Evolutionary conservation across 2,888 invertebrate genomes (phyloP).

Genomic region (Parnassius mnemosyne): DNA sequence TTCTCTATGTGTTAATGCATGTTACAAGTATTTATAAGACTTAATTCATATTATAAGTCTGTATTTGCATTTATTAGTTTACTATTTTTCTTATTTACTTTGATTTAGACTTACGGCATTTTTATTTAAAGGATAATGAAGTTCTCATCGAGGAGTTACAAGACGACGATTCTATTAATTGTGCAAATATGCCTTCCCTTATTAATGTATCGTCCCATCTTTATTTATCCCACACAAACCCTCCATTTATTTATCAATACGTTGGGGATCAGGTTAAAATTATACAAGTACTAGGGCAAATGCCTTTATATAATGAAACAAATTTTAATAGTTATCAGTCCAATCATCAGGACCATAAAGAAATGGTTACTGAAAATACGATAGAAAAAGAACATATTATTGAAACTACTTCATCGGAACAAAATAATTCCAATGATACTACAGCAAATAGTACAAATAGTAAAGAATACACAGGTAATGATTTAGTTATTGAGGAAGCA

Average conservation of each 20-base stretch:
- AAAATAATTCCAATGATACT: slow-evolving; percentile 14
- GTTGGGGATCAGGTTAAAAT: slow-evolving; percentile 71
- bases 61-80: slow-evolving; percentile 69
- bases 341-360: slow-evolving; percentile 51
- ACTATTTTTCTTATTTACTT: slow-evolving; percentile 38
- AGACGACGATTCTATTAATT: slow-evolving; percentile 70
- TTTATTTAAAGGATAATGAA: slow-evolving; percentile 79
- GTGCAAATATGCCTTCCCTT: slow-evolving; percentile 72
- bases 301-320: slow-evolving; percentile 54
- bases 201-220: slow-evolving; percentile 59
- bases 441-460: slow-evolving; percentile 7
- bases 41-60: slow-evolving; percentile 50
- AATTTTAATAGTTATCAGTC: slow-evolving; percentile 46
- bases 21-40: slow-evolving; percentile 15
- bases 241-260: slow-evolving; percentile 72
- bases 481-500: background rate
- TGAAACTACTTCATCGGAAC: slow-evolving; percentile 24
- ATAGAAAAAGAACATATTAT: background rate
- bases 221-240: slow-evolving; percentile 67
- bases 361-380: slow-evolving; percentile 28
- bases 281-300: slow-evolving; percentile 66
- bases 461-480: background rate
- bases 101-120: slow-evolving; percentile 69
- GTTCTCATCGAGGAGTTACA: slow-evolving; percentile 76
- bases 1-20: slow-evolving; percentile 2